Percentiles rank a stretch among this genome's conserved stretches.
phyloP scores from a whole-genome alignment of 2,113 vertebrate species.

The Rattus rattus region DNA sequence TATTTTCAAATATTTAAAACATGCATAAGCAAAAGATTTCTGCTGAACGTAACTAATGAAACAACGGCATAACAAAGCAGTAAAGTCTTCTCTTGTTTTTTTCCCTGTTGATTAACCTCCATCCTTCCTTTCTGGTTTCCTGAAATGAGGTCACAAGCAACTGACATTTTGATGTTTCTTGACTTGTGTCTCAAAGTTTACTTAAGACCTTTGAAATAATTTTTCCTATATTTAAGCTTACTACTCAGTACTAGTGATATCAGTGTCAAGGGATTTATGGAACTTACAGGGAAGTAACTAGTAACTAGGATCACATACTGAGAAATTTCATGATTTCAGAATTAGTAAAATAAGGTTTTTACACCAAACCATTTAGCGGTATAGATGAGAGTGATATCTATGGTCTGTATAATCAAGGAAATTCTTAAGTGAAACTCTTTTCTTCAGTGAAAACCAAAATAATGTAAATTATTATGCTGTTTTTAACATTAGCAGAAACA shows the following conservation, averaged over 20 bases:
- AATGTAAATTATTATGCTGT: not conserved
- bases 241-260: not conserved
- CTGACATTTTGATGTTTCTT: not conserved
- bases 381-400: not conserved
- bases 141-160: not conserved
- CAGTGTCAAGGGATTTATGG: not conserved
- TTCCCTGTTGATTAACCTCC: not conserved
- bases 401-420: not conserved
- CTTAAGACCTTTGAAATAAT: not conserved
- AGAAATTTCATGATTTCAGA: not conserved
- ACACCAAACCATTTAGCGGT: too few species aligned
- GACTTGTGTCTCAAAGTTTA: not conserved
- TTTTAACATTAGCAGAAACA: not conserved
- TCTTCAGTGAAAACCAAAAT: not conserved
- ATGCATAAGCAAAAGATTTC: not conserved
- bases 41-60: not conserved
- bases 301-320: too few species aligned
- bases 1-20: not conserved
- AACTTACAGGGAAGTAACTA: not conserved
- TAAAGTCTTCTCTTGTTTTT: not conserved
- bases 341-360: not conserved
- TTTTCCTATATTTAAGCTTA: not conserved
- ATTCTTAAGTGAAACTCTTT: not conserved
- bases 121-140: not conserved
- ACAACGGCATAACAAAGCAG: not conserved